Conservation (phyloP, 2,797 vertebrate species). For the Lates japonicus region DNA sequence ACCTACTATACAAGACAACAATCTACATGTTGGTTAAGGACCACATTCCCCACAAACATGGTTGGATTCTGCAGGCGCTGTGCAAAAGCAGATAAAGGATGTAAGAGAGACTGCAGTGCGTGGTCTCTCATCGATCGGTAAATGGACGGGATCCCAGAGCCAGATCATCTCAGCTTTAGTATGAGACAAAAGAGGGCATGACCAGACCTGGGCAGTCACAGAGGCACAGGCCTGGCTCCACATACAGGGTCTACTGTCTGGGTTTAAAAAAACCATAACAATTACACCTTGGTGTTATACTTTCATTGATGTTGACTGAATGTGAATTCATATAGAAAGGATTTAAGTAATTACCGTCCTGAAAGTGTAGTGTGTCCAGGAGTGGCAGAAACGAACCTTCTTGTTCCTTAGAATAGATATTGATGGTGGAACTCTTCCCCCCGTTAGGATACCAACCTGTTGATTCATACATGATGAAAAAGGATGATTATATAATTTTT, state of each 20-base stretch:
- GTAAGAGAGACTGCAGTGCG: slow-evolving; percentile 91
- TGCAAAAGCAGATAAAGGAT: slow-evolving; percentile 85
- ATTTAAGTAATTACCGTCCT: slow-evolving; percentile 81
- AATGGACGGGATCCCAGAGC: slow-evolving; percentile 95
- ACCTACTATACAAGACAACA: too few relatives aligned
- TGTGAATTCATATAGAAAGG: background rate
- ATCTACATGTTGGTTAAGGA: too few relatives aligned
- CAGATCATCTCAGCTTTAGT: slow-evolving; percentile 99
- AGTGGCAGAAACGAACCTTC: slow-evolving; percentile 98
- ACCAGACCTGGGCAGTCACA: slow-evolving; percentile 98
- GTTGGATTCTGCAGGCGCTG: background rate
- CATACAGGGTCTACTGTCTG: slow-evolving; percentile 92
- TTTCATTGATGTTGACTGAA: background rate
- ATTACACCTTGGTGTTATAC: background rate
- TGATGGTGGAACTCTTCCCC: slow-evolving; percentile 99
- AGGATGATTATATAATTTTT: background rate
- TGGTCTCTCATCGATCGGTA: slow-evolving; percentile 98
- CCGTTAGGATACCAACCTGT: slow-evolving; percentile 99
- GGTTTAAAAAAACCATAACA: background rate
- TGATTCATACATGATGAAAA: background rate
- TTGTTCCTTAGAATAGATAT: slow-evolving; percentile 97
- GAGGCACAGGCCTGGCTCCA: slow-evolving; percentile 93
- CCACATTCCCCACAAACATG: background rate
- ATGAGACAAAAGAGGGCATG: slow-evolving; percentile 98
- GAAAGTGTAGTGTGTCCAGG: slow-evolving; percentile 99